Evolutionary conservation across 92 coral and sea anemone species (phyloP), one percentile per base, ranked within the genome.

Genomic region (Pocillopora meandrina): DNA sequence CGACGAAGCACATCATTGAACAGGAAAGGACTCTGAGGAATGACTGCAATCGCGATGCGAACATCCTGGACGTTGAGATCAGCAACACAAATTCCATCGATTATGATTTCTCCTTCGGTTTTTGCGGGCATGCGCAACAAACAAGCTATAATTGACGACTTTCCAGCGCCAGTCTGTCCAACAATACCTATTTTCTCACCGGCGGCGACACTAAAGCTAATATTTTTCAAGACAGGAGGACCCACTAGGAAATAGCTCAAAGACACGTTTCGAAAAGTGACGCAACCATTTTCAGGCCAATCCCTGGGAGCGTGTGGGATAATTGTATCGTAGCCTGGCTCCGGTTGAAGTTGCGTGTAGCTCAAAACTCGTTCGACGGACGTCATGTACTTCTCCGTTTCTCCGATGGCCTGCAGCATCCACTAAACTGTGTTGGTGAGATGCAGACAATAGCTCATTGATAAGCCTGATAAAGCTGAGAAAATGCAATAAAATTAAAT

Each of bases 131-230:
- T 58, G 26, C 81, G 65, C 14, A 77, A 60, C 55, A 77, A 35
- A 52, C 61, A 52, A 9, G 81, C 47, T 8, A 77, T 13, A 36
- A 77, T 49, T 3, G 80, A 75, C 15, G 80, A 75, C 65, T 75
- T 75, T n/a, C 80, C 80, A 20, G 80, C 80, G 4, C 80, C 80
- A 12, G 80, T 75, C 10, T 65, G 80, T 15, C 80, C 80, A 75
- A 75, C 80, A 47, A 75, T 75, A 10, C 80, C 80, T 12, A 75
- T 75, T 75, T 60, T 75, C 17, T 75, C 80, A 17, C 80, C 80
- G 26, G 58, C 31, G 15, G 0, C 4, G 56, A 26, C 68, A 74
- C 26, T n/a, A 55, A 55, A 74, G 63, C 31, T 59, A 16, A 56
- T 74, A 9, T 19, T 52, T 58, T 77, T 77, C 23, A 77, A 31